Percentiles rank a stretch among this genome's conserved stretches.
phyloP scores from a whole-genome alignment of 2,888 invertebrate genomes.

The Nymphalis polychloros region DNA sequence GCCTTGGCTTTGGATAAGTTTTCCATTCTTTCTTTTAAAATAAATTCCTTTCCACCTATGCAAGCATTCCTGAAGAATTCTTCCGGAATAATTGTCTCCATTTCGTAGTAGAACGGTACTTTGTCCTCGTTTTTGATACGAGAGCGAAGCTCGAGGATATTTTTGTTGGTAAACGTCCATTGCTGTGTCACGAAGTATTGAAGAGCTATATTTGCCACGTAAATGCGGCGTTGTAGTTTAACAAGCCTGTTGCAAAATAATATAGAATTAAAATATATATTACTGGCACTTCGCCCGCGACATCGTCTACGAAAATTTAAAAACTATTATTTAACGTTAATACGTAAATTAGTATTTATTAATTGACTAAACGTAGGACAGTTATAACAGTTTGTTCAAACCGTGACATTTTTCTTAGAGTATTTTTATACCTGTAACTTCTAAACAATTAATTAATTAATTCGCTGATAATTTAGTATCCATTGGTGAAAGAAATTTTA shows the following conservation, averaged over 20 bases:
- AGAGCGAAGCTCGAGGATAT: constrained; percentile 78
- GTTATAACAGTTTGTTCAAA: too few species aligned
- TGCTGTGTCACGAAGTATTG: constrained; percentile 87
- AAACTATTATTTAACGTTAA: too few species aligned
- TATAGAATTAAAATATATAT: neutral
- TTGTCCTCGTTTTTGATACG: constrained; percentile 73
- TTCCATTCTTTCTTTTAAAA: constrained; percentile 85
- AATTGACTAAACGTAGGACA: too few species aligned
- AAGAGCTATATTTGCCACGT: constrained; percentile 86
- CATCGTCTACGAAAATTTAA: too few species aligned
- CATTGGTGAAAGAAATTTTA: too few species aligned
- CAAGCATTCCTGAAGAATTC: constrained; percentile 79
- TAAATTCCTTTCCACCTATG: constrained; percentile 84
- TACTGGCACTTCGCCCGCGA: too few species aligned
- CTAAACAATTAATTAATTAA: too few species aligned
- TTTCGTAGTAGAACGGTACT: constrained; percentile 82
- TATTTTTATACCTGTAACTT: too few species aligned
- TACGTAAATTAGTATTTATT: too few species aligned
- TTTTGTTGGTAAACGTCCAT: constrained; percentile 88
- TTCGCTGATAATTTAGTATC: too few species aligned
- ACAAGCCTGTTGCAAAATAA: constrained; percentile 82
- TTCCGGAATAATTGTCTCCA: constrained; percentile 77
- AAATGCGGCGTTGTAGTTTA: constrained; percentile 89
- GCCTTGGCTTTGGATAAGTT: constrained; percentile 77
- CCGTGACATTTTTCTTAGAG: too few species aligned